Percentiles rank a stretch among this genome's conserved stretches.
phyloP scores from a whole-genome alignment of 2,113 vertebrate species.

The Sakesphorus luctuosus region DNA sequence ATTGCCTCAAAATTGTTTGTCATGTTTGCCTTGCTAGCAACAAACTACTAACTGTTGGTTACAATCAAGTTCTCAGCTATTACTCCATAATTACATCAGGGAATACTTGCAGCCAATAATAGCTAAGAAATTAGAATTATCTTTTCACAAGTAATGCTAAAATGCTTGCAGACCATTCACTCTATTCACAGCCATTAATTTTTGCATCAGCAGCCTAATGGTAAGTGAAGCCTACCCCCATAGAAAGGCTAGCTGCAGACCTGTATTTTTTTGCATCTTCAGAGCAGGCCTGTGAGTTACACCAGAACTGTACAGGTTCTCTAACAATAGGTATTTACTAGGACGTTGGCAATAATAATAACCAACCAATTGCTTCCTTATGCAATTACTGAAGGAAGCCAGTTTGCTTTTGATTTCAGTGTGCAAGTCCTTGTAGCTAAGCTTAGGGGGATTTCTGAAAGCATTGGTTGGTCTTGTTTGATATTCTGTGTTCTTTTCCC shows the following conservation, averaged over 20 bases:
- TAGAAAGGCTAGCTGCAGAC: not conserved
- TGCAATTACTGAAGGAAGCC: not conserved
- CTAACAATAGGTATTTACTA: not conserved
- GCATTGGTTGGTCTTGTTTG: not conserved
- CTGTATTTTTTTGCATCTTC: not conserved
- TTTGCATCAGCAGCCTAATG: not conserved
- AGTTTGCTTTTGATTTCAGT: not conserved
- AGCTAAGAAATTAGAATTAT: conserved; percentile 53
- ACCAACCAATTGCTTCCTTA: not conserved
- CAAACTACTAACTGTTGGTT: conserved; percentile 68
- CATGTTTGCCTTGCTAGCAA: conserved; percentile 71
- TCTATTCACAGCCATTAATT: not conserved
- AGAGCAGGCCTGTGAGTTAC: not conserved
- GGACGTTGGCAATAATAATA: not conserved
- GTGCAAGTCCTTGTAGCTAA: not conserved
- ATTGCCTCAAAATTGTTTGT: conserved; percentile 72
- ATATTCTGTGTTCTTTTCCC: not conserved
- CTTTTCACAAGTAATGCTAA: conserved; percentile 15
- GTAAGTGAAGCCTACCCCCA: not conserved
- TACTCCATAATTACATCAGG: conserved; percentile 60
- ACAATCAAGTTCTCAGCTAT: conserved; percentile 65
- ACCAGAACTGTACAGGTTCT: not conserved
- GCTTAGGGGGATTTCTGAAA: not conserved
- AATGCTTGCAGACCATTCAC: conserved; percentile 17
- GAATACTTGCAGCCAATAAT: conserved; percentile 58